These are phyloP conservation scores for Perognathus longimembris DNA, from an alignment of 2,113 vertebrate genomes.

Conservation along the genomic window DNA sequence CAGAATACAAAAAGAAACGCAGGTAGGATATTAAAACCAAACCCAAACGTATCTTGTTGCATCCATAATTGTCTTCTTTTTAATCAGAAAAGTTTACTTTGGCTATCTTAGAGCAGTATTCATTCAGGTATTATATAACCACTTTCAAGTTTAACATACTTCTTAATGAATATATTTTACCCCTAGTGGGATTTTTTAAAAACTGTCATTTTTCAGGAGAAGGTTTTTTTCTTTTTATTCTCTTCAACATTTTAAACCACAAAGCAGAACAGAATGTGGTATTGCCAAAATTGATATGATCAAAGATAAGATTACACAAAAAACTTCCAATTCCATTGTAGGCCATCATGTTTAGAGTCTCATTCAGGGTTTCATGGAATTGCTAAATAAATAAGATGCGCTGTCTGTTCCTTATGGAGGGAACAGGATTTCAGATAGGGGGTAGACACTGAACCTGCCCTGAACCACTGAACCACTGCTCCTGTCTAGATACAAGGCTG, in stretches of 20 bases:
- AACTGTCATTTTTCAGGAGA: neutral
- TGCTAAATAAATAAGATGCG: neutral
- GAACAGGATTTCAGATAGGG: constrained; percentile 12
- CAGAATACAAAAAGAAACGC: neutral
- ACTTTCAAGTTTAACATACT: neutral
- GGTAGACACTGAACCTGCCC: neutral
- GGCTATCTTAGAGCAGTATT: neutral
- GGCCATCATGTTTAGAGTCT: neutral
- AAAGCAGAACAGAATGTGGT: neutral
- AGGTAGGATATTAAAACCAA: neutral
- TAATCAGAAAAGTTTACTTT: constrained; percentile 17
- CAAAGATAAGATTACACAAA: constrained; percentile 35
- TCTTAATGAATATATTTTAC: constrained; percentile 26
- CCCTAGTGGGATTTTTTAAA: constrained; percentile 19
- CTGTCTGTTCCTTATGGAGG: neutral
- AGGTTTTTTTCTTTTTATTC: neutral
- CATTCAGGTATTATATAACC: constrained; percentile 15
- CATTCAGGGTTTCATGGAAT: neutral
- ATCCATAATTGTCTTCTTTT: neutral
- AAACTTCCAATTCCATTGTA: neutral
- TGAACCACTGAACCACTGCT: constrained; percentile 27
- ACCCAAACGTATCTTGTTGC: neutral
- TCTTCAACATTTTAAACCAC: constrained; percentile 45
- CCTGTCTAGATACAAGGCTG: neutral
- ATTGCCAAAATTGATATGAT: neutral